A percentile compares a stretch with the other conserved stretches of the same genome.
Conservation (phyloP, 1,140 invertebrate genomes). For the Microplitis mediator region DNA sequence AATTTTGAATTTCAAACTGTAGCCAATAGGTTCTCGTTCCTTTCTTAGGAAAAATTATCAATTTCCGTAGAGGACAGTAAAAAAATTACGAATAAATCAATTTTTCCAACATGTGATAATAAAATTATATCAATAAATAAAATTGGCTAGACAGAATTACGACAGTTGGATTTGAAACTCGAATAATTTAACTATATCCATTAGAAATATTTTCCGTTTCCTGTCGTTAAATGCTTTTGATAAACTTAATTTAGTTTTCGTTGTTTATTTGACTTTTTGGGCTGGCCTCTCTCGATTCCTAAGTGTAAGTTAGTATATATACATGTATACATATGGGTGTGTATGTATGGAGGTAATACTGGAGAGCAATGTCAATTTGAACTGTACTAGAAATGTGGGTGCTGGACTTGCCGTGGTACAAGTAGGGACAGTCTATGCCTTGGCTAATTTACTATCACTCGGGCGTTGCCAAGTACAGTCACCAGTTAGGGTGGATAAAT, state of each 20-base stretch:
- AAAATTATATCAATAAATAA: no score
- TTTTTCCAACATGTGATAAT: no score
- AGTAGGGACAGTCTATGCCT: background rate
- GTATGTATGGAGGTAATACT: background rate
- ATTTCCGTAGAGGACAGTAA: no score
- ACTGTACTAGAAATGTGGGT: no score
- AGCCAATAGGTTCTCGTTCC: no score
- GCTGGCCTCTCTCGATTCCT: constrained; percentile 3
- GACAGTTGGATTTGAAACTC: background rate
- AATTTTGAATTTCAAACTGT: no score
- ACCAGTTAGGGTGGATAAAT: background rate
- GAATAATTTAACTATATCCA: constrained; percentile 24
- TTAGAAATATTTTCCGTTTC: constrained; percentile 33
- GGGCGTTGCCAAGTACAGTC: constrained; percentile 9
- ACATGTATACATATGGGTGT: no score
- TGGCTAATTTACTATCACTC: constrained; percentile 20
- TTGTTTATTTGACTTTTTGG: background rate
- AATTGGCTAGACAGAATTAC: background rate
- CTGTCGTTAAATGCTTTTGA: constrained; percentile 31
- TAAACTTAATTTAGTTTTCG: no score
- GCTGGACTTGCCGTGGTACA: no score
- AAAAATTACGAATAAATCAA: no score
- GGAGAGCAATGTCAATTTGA: background rate
- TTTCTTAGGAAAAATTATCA: no score
- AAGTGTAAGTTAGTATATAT: background rate